These are phyloP conservation scores for Phymatocera aterrima DNA, from an alignment of 2,888 invertebrate species.

Conservation along the genomic window DNA sequence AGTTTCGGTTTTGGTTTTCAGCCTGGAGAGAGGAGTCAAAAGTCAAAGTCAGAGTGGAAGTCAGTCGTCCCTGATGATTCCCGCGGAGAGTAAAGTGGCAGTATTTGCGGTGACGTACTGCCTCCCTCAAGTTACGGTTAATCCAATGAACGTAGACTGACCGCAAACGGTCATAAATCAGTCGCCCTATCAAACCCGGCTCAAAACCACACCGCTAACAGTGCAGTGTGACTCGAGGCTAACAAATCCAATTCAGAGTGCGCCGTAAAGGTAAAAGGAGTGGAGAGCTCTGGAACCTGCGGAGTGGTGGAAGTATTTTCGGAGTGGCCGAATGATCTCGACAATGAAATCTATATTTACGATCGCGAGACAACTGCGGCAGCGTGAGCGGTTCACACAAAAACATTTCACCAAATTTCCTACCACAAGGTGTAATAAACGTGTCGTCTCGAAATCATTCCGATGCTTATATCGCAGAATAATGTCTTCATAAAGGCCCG, in stretches of 20 bases:
- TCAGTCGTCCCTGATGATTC: not conserved
- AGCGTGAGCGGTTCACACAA: not conserved
- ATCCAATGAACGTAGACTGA: constrained; percentile 63
- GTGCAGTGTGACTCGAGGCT: constrained; percentile 50
- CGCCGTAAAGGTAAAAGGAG: constrained; percentile 1
- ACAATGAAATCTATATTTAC: constrained; percentile 44
- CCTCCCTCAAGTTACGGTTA: constrained; percentile 55
- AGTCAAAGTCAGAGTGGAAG: not conserved
- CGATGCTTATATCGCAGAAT: constrained; percentile 42
- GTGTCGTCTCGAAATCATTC: constrained; percentile 38
- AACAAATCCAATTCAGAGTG: constrained; percentile 50
- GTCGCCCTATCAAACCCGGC: constrained; percentile 45
- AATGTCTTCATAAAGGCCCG: constrained; percentile 44
- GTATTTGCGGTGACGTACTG: constrained; percentile 14
- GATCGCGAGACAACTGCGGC: constrained; percentile 25
- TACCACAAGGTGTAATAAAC: constrained; percentile 26
- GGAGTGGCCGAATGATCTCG: constrained; percentile 34
- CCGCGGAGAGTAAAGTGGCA: constrained; percentile 1
- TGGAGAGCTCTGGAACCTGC: not conserved
- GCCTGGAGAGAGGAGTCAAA: too few relatives aligned
- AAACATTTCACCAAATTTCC: constrained; percentile 35
- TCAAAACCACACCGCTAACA: constrained; percentile 50
- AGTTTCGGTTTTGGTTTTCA: not conserved
- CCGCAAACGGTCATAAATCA: constrained; percentile 67
- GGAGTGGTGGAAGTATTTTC: not conserved